Conservation (phyloP, 2,113 vertebrate genomes). For the Strigops habroptila region DNA sequence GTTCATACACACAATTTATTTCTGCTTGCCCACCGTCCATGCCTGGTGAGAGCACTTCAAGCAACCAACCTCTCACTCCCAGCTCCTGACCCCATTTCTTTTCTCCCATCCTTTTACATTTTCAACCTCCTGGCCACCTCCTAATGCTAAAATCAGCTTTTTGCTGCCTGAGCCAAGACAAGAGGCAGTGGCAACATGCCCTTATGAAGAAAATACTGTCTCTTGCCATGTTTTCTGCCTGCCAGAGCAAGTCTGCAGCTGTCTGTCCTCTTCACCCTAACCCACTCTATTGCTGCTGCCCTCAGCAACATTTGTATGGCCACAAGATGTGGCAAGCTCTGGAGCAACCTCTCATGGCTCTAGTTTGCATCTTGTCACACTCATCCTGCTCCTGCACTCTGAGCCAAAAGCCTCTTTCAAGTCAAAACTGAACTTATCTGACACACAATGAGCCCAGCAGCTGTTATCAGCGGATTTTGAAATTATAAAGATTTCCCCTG, state of each 20-base stretch:
- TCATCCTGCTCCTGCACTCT: background rate
- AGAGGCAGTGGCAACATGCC: background rate
- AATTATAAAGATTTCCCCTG: background rate
- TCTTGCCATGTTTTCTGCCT: background rate
- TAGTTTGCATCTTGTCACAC: background rate
- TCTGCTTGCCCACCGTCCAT: background rate
- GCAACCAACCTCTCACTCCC: background rate
- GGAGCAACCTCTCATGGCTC: background rate
- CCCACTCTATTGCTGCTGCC: background rate
- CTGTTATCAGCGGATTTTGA: background rate
- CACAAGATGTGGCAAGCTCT: accelerated
- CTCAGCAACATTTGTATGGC: background rate
- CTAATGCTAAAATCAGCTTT: background rate
- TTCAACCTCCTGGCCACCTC: background rate
- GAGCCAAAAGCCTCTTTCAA: background rate
- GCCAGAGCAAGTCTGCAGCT: background rate
- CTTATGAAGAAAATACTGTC: background rate
- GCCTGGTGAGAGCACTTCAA: background rate
- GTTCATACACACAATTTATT: background rate
- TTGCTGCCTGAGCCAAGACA: background rate
- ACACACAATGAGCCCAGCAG: background rate
- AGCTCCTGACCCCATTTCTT: background rate
- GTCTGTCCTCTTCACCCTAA: background rate
- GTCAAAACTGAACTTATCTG: background rate
- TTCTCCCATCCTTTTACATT: background rate